A percentile compares a stretch with the other conserved stretches of the same genome.
These are phyloP conservation scores for Drosophila paranaensis DNA, from an alignment of 2,888 invertebrate species.

Conservation along the genomic window DNA sequence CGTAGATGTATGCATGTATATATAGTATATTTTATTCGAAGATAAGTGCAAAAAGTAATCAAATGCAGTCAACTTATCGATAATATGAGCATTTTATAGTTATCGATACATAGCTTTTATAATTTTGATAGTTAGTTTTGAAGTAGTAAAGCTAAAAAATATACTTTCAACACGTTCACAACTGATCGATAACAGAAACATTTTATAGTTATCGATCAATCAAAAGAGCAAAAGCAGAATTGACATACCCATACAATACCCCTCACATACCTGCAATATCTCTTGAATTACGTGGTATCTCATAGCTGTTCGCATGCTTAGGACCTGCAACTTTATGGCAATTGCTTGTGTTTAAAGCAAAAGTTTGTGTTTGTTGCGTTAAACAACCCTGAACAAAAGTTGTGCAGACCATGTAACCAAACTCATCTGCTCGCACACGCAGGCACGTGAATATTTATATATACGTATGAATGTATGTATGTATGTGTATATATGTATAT, in stretches of 20 bases:
- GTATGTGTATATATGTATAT: constrained; percentile 29
- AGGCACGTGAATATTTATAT: not conserved
- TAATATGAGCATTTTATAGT: not conserved
- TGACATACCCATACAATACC: too few species aligned
- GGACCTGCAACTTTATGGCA: constrained; percentile 16
- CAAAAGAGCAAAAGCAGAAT: not conserved
- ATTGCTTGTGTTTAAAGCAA: constrained; percentile 44
- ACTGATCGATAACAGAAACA: too few species aligned
- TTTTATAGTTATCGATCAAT: not conserved
- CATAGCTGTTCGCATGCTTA: not conserved
- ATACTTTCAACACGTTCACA: too few species aligned
- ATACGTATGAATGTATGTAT: constrained; percentile 7
- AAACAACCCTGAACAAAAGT: constrained; percentile 57
- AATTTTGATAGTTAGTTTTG: too few species aligned
- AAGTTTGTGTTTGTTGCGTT: constrained; percentile 33
- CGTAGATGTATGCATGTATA: too few species aligned
- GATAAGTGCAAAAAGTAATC: too few species aligned
- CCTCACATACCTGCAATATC: too few species aligned
- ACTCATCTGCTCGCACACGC: constrained; percentile 50
- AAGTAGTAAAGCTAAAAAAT: too few species aligned
- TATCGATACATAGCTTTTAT: not conserved
- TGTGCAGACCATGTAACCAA: constrained; percentile 40
- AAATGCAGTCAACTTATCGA: not conserved
- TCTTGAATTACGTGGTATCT: constrained; percentile 1
- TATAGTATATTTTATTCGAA: too few species aligned